A percentile compares a stretch with the other conserved stretches of the same genome.
Conservation (phyloP, 2,113 vertebrate species). For the Plotosus lineatus region DNA sequence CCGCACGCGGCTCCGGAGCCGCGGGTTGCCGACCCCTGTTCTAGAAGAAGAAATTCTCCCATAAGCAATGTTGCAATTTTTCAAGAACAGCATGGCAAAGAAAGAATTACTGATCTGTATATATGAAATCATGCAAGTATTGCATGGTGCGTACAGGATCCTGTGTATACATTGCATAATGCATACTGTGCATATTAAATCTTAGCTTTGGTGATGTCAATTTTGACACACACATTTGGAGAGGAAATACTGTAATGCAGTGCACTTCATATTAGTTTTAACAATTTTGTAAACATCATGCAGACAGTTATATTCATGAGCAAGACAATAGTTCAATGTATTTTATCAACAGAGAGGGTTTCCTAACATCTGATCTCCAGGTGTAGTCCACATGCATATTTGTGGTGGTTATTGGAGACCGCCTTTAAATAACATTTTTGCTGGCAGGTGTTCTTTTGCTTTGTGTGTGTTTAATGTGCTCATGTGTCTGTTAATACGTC, state of each 20-base stretch:
- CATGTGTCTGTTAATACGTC: slow-evolving; percentile 57
- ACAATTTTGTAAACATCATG: not conserved
- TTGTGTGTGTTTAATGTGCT: slow-evolving; percentile 64
- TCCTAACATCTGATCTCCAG: not conserved
- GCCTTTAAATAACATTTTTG: slow-evolving; percentile 7
- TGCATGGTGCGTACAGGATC: no score
- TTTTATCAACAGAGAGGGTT: not conserved
- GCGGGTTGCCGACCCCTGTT: no score
- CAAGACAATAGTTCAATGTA: not conserved
- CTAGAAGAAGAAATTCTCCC: no score
- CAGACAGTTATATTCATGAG: not conserved
- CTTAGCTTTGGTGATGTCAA: not conserved
- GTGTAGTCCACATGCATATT: slow-evolving; percentile 9
- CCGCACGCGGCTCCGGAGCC: no score
- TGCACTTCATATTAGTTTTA: no score
- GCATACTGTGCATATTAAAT: no score
- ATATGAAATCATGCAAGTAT: no score
- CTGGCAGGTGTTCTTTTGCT: slow-evolving; percentile 55
- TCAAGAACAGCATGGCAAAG: no score
- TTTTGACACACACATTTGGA: not conserved
- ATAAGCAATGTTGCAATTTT: no score
- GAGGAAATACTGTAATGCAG: no score
- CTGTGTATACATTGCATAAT: no score
- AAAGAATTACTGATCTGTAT: no score
- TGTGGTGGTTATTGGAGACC: not conserved